phyloP scores from a whole-genome alignment of 2,888 invertebrate genomes.

The Apodemia duryi region DNA sequence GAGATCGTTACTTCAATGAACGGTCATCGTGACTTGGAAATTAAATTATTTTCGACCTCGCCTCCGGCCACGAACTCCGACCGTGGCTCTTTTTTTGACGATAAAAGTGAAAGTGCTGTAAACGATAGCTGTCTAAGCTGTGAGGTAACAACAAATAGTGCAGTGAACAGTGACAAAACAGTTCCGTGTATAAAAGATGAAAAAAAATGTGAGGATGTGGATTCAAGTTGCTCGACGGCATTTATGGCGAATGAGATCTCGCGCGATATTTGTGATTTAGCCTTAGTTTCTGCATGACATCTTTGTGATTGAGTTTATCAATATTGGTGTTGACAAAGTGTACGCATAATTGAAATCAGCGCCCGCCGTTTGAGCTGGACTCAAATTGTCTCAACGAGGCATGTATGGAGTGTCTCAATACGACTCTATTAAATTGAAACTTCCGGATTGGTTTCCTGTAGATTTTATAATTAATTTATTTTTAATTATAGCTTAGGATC shows the following conservation, averaged over 20 bases:
- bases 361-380: constrained; percentile 77
- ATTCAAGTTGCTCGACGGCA: constrained; percentile 55
- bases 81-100: constrained; percentile 70
- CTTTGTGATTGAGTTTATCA: constrained; percentile 51
- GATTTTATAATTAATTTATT: constrained; percentile 78
- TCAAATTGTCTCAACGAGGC: constrained; percentile 73
- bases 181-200: constrained; percentile 56
- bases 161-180: constrained; percentile 59
- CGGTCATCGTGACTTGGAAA: constrained; percentile 88
- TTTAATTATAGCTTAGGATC: constrained; percentile 73
- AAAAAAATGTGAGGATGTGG: constrained; percentile 61
- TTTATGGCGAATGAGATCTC: constrained; percentile 51
- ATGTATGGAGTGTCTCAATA: constrained; percentile 66
- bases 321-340: constrained; percentile 46
- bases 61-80: constrained; percentile 69
- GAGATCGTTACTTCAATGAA: constrained; percentile 88
- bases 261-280: constrained; percentile 76
- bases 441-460: constrained; percentile 79
- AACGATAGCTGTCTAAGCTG: constrained; percentile 57
- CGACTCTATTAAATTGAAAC: constrained; percentile 68
- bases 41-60: constrained; percentile 85
- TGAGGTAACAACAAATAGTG: constrained; percentile 67
- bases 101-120: constrained; percentile 74
- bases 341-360: constrained; percentile 52
- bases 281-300: constrained; percentile 74